Evolutionary conservation across 2,797 vertebrate genomes (phyloP).

Genomic region (Tokudaia muenninki): DNA sequence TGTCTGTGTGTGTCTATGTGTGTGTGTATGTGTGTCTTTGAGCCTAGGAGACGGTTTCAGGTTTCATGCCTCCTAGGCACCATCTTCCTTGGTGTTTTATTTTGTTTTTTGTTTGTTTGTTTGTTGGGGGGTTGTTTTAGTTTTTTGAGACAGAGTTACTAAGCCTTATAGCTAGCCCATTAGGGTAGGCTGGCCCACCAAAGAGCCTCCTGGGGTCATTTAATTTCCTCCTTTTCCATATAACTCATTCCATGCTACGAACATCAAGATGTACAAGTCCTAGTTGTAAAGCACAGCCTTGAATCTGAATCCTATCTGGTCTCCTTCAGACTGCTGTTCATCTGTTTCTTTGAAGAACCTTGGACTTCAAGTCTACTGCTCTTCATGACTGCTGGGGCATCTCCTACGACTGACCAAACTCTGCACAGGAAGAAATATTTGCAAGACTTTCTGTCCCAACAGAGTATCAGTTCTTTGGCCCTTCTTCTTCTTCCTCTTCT

Average conservation of each 20-base stretch:
- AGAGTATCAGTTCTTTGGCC: background rate
- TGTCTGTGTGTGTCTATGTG: background rate
- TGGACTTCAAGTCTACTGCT: background rate
- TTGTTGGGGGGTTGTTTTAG: background rate
- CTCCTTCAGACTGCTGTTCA: background rate
- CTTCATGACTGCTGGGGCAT: background rate
- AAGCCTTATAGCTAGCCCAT: background rate
- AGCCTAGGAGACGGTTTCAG: background rate
- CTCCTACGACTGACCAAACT: too few species aligned
- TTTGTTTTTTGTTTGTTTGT: background rate
- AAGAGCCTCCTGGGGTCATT: background rate
- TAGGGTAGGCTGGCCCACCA: background rate
- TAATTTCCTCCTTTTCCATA: background rate
- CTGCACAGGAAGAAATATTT: background rate
- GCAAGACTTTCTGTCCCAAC: background rate
- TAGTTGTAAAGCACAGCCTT: background rate
- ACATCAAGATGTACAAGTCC: background rate
- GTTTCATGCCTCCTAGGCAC: background rate
- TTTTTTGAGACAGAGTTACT: background rate
- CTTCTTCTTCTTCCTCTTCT: background rate
- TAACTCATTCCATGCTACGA: background rate
- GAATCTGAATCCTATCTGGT: too few species aligned
- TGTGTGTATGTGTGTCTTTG: background rate
- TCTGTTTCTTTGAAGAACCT: background rate
- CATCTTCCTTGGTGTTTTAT: background rate